phyloP scores from a whole-genome alignment of 2,888 invertebrate species.

The Chrysolina haemoptera region DNA sequence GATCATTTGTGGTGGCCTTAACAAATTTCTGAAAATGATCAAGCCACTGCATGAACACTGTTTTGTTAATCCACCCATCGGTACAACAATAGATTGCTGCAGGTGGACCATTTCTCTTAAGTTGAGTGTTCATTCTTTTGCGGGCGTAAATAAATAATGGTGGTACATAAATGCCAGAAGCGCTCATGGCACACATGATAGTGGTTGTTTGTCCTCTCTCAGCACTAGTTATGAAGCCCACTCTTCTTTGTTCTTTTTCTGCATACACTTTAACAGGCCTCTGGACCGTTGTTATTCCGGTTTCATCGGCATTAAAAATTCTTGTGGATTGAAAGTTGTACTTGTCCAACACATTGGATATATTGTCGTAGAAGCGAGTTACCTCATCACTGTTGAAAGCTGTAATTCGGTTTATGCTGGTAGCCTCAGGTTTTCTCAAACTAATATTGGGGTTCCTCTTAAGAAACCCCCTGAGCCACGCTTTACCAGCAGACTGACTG shows the following conservation, averaged over 20 bases:
- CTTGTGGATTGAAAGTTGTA: constrained; percentile 26
- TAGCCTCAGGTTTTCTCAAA: too few relatives aligned
- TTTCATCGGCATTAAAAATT: constrained; percentile 19
- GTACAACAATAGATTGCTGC: constrained; percentile 21
- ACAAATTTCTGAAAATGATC: constrained; percentile 26
- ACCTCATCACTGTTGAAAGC: background rate
- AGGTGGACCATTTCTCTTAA: constrained; percentile 30
- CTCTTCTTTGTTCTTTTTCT: constrained; percentile 34
- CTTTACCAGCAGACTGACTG: too few relatives aligned
- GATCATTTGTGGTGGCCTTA: constrained; percentile 22
- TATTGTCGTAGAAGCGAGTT: constrained; percentile 13
- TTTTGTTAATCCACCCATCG: constrained; percentile 25
- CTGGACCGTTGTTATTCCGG: constrained; percentile 25
- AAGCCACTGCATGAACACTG: constrained; percentile 29
- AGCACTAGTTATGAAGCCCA: constrained; percentile 34
- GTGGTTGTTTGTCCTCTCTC: constrained; percentile 39
- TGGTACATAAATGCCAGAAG: constrained; percentile 33
- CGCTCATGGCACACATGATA: constrained; percentile 35
- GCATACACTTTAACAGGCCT: constrained; percentile 30
- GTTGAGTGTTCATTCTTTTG: constrained; percentile 29
- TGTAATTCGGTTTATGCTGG: too few relatives aligned
- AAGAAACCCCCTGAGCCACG: too few relatives aligned
- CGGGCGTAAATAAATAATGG: constrained; percentile 41
- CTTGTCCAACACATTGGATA: constrained; percentile 17
- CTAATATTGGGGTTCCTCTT: too few relatives aligned